phyloP scores from a whole-genome alignment of 2,888 invertebrate genomes.

The Euzetes globulus region DNA sequence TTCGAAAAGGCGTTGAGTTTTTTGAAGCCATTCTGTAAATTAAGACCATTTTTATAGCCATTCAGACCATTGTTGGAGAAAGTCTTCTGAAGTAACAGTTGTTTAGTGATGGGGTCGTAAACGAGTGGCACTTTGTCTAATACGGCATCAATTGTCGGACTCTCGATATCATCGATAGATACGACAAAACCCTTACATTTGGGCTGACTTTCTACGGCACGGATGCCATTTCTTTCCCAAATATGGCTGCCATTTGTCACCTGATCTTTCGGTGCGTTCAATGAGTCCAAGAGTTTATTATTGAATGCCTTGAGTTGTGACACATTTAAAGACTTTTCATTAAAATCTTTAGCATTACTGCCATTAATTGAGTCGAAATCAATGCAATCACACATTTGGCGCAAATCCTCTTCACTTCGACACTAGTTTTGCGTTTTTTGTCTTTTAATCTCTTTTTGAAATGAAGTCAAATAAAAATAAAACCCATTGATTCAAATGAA shows the following conservation, averaged over 20 bases:
- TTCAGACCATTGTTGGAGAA: slow-evolving; percentile 6
- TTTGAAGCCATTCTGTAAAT: slow-evolving; percentile 3
- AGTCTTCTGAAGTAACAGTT: slow-evolving; percentile 44
- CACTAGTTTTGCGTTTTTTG: background rate
- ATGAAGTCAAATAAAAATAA: background rate
- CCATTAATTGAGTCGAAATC: background rate
- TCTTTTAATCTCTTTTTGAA: background rate
- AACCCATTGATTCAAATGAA: background rate
- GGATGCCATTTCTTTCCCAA: background rate
- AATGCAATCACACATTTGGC: slow-evolving; percentile 22
- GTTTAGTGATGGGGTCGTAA: slow-evolving; percentile 66
- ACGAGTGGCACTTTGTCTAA: slow-evolving; percentile 65
- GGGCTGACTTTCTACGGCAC: background rate
- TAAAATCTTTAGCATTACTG: slow-evolving; percentile 12
- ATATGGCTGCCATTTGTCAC: background rate
- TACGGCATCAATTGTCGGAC: slow-evolving; percentile 57
- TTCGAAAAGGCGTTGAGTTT: background rate
- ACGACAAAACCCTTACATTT: slow-evolving; percentile 18
- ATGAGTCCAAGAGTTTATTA: slow-evolving; percentile 12
- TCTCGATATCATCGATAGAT: slow-evolving; percentile 28
- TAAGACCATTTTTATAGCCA: slow-evolving; percentile 17
- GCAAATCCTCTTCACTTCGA: background rate
- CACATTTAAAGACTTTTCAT: slow-evolving; percentile 1
- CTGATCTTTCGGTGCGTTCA: background rate
- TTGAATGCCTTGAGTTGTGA: background rate